phyloP scores from a whole-genome alignment of 1,140 invertebrate genomes.

The Grapholita molesta region DNA sequence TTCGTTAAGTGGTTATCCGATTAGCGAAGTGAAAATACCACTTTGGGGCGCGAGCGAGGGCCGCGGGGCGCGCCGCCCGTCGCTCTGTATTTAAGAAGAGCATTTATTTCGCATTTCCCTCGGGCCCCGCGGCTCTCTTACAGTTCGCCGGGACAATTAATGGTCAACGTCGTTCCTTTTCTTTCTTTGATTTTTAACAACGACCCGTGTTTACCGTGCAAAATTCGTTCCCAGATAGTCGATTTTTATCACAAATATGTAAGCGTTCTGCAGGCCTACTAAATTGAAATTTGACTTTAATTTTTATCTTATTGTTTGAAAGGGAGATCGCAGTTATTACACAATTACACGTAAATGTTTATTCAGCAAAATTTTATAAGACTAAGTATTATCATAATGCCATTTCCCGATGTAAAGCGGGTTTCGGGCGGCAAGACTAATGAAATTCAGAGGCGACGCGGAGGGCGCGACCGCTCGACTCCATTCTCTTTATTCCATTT shows the following conservation, averaged over 20 bases:
- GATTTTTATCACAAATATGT: too few species aligned
- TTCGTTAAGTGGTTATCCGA: constrained; percentile 79
- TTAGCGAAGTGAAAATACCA: constrained; percentile 80
- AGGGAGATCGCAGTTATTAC: constrained; percentile 51
- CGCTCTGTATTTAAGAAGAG: constrained; percentile 72
- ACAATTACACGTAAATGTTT: constrained; percentile 73
- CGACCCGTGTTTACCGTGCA: background rate
- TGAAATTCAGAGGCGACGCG: constrained; percentile 71
- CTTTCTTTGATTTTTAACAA: constrained; percentile 24
- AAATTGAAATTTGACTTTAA: constrained; percentile 35
- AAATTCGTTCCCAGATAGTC: too few species aligned
- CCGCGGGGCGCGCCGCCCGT: constrained; percentile 52
- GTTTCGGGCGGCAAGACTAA: constrained; percentile 67
- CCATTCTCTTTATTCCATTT: constrained; percentile 76
- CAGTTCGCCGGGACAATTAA: constrained; percentile 62
- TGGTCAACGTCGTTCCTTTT: constrained; percentile 56
- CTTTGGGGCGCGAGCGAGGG: constrained; percentile 73
- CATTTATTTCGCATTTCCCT: constrained; percentile 76
- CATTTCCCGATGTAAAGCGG: constrained; percentile 76
- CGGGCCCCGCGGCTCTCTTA: constrained; percentile 51
- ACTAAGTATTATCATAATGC: constrained; percentile 74
- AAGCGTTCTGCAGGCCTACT: background rate
- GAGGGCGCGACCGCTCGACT: constrained; percentile 62
- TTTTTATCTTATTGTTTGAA: constrained; percentile 34
- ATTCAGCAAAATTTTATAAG: constrained; percentile 75